These are phyloP conservation scores for Drosophila triauraria DNA, from an alignment of 1,140 invertebrate species.

Conservation along the genomic window DNA sequence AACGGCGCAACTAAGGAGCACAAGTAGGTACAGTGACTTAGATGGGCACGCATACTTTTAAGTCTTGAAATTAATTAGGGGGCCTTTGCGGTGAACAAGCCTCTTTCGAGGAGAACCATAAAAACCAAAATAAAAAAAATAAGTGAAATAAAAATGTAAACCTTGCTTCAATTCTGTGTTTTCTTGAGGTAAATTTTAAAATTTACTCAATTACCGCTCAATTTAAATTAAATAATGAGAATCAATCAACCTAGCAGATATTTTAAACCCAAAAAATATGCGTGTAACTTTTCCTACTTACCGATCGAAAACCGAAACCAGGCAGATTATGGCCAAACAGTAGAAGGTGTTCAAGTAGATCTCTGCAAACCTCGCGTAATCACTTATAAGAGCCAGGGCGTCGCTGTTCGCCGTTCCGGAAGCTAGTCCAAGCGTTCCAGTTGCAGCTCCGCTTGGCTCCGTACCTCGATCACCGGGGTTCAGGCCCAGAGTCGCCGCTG, in stretches of 20 bases:
- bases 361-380: conserved; percentile 81
- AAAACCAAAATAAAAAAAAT: neutral
- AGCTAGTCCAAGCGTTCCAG: neutral
- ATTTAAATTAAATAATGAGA: neutral
- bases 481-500: conserved; percentile 15
- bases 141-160: too few species aligned
- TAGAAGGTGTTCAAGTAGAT: conserved; percentile 84
- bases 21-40: neutral
- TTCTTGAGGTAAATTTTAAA: neutral
- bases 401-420: conserved; percentile 42
- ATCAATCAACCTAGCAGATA: neutral
- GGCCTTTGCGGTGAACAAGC: neutral
- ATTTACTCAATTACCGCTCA: neutral
- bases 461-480: conserved; percentile 20
- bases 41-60: neutral
- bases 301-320: conserved; percentile 85
- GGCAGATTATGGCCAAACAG: conserved; percentile 81
- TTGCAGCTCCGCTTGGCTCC: conserved; percentile 8
- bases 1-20: neutral
- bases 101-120: neutral
- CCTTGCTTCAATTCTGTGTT: neutral
- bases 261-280: neutral
- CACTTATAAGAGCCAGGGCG: conserved; percentile 61
- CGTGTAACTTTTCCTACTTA: conserved; percentile 49
- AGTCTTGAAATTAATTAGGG: neutral